Percentiles rank a stretch among this genome's conserved stretches.
These are phyloP conservation scores for Philopotamus ludificatus DNA, from an alignment of 1,140 invertebrate species.

Conservation along the genomic window DNA sequence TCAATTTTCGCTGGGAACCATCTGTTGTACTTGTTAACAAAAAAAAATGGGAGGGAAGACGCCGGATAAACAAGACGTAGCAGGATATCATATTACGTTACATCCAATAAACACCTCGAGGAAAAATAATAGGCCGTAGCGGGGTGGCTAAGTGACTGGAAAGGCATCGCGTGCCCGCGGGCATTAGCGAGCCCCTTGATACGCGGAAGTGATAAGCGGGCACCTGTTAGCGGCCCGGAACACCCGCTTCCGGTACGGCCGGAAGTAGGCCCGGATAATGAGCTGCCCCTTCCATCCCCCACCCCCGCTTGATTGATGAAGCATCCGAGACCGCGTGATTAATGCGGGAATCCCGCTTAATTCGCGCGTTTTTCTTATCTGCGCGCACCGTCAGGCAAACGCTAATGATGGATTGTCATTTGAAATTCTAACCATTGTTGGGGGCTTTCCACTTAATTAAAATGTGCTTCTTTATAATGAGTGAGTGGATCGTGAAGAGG, in stretches of 20 bases:
- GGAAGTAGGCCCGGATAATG: neutral
- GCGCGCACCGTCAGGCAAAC: too few species aligned
- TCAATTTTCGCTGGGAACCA: neutral
- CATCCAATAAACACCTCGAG: neutral
- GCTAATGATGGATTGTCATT: too few species aligned
- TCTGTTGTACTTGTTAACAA: neutral
- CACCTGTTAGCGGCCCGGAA: conserved; percentile 34
- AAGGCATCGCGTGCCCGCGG: conserved; percentile 31
- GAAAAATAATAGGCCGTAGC: neutral
- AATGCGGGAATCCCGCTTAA: neutral
- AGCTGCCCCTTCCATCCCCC: too few species aligned
- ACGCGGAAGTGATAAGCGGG: conserved; percentile 24
- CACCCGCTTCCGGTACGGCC: conserved; percentile 16
- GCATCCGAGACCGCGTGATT: neutral
- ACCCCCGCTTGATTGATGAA: neutral
- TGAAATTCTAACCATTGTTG: too few species aligned
- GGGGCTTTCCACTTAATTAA: too few species aligned
- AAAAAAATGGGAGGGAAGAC: too few species aligned
- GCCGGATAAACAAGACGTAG: neutral
- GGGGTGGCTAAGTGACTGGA: conserved; percentile 2
- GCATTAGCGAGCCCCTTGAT: conserved; percentile 21
- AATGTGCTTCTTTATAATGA: too few species aligned
- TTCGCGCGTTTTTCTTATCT: too few species aligned
- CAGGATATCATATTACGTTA: neutral
- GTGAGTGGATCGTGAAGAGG: too few species aligned